These are phyloP conservation scores for human (Homo sapiens) DNA, from an alignment of 2,113 vertebrate genomes.

Conservation along the genomic window GRCh38 chr9:134090001-134090500, in stretches of 20 bases:
- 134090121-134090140: rapidly evolving
- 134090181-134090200: rapidly evolving
- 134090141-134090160: no score
- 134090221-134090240: background rate
- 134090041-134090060: background rate
- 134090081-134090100: rapidly evolving
- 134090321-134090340: no score
- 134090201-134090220: background rate
- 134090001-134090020: background rate
- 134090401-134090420: background rate
- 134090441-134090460: no score
- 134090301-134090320: rapidly evolving
- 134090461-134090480: background rate
- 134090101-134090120: rapidly evolving
- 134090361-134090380: background rate
- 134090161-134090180: no score
- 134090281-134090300: rapidly evolving
- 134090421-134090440: rapidly evolving
- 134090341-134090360: no score
- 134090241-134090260: background rate
- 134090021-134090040: rapidly evolving
- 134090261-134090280: background rate
- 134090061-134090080: rapidly evolving
- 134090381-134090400: background rate
- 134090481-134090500: rapidly evolving